These are phyloP conservation scores for Synanthedon andrenaeformis DNA, from an alignment of 2,888 invertebrate genomes.

Conservation along the genomic window DNA sequence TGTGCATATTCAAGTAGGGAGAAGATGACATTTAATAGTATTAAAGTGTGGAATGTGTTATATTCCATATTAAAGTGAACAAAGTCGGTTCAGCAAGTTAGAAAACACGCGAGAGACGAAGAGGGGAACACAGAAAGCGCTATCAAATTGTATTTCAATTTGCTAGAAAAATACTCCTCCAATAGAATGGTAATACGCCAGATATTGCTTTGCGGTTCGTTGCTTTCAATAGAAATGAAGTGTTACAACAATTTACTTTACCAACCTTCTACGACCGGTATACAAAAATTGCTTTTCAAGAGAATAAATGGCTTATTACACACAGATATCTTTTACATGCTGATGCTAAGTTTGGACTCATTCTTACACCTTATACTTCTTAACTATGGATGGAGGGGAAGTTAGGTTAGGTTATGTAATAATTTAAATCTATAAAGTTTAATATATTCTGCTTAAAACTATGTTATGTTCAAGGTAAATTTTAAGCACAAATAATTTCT, in stretches of 20 bases:
- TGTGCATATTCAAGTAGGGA: no score
- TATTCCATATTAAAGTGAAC: not conserved
- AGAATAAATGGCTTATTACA: no score
- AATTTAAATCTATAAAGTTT: not conserved
- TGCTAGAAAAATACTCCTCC: not conserved
- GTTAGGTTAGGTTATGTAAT: not conserved
- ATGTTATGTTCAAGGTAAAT: no score
- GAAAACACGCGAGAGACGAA: not conserved
- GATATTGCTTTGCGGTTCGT: not conserved
- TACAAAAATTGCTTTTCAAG: no score
- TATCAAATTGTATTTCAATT: not conserved
- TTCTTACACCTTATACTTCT: not conserved
- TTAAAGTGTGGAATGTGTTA: no score
- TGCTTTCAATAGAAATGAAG: not conserved
- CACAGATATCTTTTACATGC: no score
- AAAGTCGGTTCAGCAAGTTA: not conserved
- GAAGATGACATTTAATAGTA: no score
- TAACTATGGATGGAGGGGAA: not conserved
- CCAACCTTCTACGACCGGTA: no score
- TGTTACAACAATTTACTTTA: not conserved
- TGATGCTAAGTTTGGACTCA: not conserved
- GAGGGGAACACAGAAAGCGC: not conserved
- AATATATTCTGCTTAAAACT: no score
- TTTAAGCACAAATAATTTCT: no score
- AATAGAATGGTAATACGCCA: not conserved